Base-by-base conservation (phyloP, 2,888 invertebrate species). In the Tinea pellionella region DNA sequence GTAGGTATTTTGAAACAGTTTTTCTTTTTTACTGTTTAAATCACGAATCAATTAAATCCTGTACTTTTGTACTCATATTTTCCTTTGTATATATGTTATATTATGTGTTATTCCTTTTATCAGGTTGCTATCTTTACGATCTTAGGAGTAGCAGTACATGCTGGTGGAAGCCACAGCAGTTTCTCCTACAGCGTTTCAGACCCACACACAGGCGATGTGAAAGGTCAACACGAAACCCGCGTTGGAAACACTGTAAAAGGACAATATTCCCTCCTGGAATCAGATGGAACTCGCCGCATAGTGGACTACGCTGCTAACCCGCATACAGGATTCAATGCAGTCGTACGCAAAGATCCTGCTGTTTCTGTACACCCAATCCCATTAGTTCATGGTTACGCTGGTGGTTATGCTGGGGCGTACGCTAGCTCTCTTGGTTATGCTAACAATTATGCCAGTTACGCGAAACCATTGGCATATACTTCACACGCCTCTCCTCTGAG, bases 281-380 rank as follows among this genome's bases (percentile, higher is more conserved):
- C 89, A 51, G 89, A 89, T 66, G 89, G 89, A 65, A 89, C 88
- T 61, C 84, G 82, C 65, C 83, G 89, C 63, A 88, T 82, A 13
- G 89, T 89, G 0, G 89, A 89, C 74, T 89, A 89, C 75, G 77
- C 86, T 58, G 89, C 89, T 61, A 89, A 89, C 68, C 86, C 88
- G 61, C 70, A 88, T 61, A 88, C 89, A 65, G 89, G 89, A 18
- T 89, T 89, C 77, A 89, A 89, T 77, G 89, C 89, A 32, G 82
- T 89, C 16, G 89, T 89, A 24, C 84, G 86, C 67, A 88, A 88
- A 63, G 89, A 88, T 64, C 82, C 89, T 32, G 80, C 74, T 42
- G 72, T 78, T 51, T 11, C 47, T 8, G 59, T 47, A 6, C 43
- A 42, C 13, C 43, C 59, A 13, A 41, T 47, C 12, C 43, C 59